Evolutionary conservation across 2,888 invertebrate genomes (phyloP).

Genomic region (Dorcus parallelipipedus): DNA sequence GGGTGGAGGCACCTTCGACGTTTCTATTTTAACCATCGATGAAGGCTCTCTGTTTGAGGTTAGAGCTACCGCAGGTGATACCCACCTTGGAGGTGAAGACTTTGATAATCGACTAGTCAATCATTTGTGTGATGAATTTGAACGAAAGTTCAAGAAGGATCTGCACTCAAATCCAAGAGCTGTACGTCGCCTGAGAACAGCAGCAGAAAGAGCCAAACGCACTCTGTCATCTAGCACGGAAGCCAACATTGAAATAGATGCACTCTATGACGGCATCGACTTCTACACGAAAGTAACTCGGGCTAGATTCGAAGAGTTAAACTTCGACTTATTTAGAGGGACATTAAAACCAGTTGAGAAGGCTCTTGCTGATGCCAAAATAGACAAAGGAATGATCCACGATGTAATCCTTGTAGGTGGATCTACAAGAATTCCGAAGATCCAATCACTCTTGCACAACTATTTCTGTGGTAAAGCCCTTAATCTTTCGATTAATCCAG

Average conservation of each 20-base stretch:
- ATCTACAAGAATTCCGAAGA: conserved; percentile 76
- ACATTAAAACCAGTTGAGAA: conserved; percentile 73
- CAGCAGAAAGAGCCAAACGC: conserved; percentile 75
- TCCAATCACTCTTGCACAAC: conserved; percentile 69
- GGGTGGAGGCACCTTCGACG: conserved; percentile 63
- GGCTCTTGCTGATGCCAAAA: conserved; percentile 70
- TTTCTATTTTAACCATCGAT: conserved; percentile 65
- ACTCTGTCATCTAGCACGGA: conserved; percentile 75
- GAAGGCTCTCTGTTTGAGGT: conserved; percentile 58
- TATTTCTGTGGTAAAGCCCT: conserved; percentile 62
- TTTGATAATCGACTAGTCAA: conserved; percentile 63
- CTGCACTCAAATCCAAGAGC: conserved; percentile 63
- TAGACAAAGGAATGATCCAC: conserved; percentile 72
- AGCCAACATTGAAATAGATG: conserved; percentile 72
- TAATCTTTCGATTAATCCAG: conserved; percentile 45
- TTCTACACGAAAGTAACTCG: conserved; percentile 69
- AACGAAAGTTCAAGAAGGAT: conserved; percentile 69
- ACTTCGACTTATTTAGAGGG: conserved; percentile 65
- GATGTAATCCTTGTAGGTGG: conserved; percentile 82
- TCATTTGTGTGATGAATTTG: conserved; percentile 68
- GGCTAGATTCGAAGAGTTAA: conserved; percentile 74
- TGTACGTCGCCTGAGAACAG: conserved; percentile 66
- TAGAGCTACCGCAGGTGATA: conserved; percentile 54
- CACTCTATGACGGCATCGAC: conserved; percentile 70
- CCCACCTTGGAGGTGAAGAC: conserved; percentile 50